phyloP scores from a whole-genome alignment of 2,113 vertebrate genomes.

The Cyprinodon brontotheroides region DNA sequence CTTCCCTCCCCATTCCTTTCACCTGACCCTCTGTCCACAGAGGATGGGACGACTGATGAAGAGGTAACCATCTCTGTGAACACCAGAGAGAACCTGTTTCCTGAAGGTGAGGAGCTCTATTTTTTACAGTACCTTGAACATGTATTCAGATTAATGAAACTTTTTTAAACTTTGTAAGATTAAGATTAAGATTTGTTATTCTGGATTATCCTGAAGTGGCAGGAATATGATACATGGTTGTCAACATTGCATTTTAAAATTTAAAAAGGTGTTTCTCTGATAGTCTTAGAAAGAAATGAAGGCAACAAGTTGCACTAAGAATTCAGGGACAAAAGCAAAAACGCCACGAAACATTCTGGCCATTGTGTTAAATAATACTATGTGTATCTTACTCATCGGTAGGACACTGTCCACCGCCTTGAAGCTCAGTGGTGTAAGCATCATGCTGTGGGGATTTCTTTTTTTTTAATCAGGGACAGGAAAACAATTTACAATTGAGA shows the following conservation, averaged over 20 bases:
- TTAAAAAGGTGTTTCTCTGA: neutral
- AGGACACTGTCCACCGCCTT: too few relatives aligned
- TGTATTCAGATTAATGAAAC: neutral
- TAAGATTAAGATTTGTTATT: neutral
- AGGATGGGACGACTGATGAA: slow-evolving; percentile 67
- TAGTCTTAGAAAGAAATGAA: too few relatives aligned
- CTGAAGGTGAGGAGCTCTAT: slow-evolving; percentile 76
- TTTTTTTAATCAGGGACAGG: too few relatives aligned
- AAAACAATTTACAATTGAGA: too few relatives aligned
- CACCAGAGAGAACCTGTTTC: slow-evolving; percentile 73
- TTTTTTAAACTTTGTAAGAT: neutral
- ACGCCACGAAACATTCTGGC: too few relatives aligned
- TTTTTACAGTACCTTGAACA: neutral
- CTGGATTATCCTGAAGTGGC: neutral
- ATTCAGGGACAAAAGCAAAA: too few relatives aligned
- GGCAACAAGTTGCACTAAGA: neutral
- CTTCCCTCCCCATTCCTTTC: slow-evolving; percentile 33
- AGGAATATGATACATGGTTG: neutral
- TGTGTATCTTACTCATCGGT: too few relatives aligned
- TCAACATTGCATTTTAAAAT: neutral
- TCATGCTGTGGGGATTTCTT: too few relatives aligned
- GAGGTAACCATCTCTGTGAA: slow-evolving; percentile 74
- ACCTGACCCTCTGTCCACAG: slow-evolving; percentile 42
- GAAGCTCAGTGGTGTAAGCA: too few relatives aligned
- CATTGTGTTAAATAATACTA: too few relatives aligned